A percentile compares a stretch with the other conserved stretches of the same genome.
phyloP scores from a whole-genome alignment of 2,113 vertebrate genomes.

The Struthio camelus region DNA sequence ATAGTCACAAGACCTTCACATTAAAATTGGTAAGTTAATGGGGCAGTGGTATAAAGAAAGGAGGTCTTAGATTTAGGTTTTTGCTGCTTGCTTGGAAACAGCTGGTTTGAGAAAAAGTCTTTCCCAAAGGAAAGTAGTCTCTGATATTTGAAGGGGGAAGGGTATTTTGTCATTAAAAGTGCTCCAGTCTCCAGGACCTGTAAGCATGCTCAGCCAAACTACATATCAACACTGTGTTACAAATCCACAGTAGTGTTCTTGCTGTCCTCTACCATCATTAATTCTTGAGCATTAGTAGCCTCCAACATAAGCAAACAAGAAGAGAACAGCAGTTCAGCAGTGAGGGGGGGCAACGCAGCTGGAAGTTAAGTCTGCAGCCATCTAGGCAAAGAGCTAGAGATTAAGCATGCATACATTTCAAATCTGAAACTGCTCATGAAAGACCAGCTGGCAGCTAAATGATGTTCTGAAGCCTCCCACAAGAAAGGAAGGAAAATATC shows the following conservation, averaged over 20 bases:
- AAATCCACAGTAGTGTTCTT: not conserved
- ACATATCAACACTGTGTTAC: not conserved
- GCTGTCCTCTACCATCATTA: constrained; percentile 1
- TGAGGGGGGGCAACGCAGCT: not conserved
- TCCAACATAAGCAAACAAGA: constrained; percentile 65
- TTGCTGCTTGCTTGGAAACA: not conserved
- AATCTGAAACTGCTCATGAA: constrained; percentile 26
- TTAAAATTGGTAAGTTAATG: not conserved
- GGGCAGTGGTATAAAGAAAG: not conserved
- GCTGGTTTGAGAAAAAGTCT: not conserved
- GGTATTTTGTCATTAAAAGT: not conserved
- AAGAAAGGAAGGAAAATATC: constrained; percentile 45
- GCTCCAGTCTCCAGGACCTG: not conserved
- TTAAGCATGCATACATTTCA: constrained; percentile 49
- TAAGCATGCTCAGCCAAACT: not conserved
- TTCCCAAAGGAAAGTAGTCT: not conserved
- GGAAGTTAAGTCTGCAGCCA: constrained; percentile 29
- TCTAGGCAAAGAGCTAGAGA: constrained; percentile 39
- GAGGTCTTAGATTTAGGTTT: not conserved
- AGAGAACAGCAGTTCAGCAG: constrained; percentile 11
- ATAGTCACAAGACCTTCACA: no score
- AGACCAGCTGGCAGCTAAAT: constrained; percentile 55
- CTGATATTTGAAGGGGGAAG: not conserved
- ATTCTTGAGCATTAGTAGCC: constrained; percentile 32
- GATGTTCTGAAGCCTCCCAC: constrained; percentile 49